Percentiles rank a stretch among this genome's conserved stretches.
Conservation (phyloP, 2,797 vertebrate genomes). For the Scolopax rusticola region DNA sequence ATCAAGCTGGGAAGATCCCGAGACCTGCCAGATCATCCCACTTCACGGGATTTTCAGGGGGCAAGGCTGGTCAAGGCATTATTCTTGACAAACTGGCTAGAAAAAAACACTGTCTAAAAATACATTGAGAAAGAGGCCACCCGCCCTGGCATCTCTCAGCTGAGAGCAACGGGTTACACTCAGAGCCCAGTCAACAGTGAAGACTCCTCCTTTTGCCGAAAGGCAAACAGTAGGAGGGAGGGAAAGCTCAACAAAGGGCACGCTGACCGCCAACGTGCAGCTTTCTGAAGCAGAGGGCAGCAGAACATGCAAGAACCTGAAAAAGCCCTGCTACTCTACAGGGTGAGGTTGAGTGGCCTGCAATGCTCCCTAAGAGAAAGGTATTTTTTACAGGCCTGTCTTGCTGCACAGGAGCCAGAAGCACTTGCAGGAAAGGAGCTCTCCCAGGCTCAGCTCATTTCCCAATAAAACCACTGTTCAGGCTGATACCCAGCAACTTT, state of each 20-base stretch:
- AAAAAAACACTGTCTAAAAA: constrained; percentile 2
- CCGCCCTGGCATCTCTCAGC: not conserved
- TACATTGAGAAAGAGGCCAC: not conserved
- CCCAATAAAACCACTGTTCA: not conserved
- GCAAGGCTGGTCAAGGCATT: not conserved
- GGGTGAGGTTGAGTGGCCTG: fast-evolving
- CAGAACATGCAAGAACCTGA: not conserved
- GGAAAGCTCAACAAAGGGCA: not conserved
- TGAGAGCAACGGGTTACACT: fast-evolving
- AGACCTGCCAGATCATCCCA: not conserved
- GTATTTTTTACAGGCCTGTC: not conserved
- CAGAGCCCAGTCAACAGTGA: not conserved
- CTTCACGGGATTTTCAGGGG: not conserved
- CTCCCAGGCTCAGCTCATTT: not conserved
- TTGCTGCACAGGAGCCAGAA: not conserved
- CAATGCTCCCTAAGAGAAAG: not conserved
- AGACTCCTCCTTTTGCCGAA: not conserved
- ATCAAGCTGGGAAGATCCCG: not conserved
- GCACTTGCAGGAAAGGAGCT: not conserved
- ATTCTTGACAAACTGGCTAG: not conserved
- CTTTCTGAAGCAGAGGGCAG: not conserved
- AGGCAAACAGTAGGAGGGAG: not conserved
- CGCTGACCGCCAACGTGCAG: fast-evolving
- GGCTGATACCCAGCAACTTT: not conserved
- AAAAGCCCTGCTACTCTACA: not conserved